Evolutionary conservation across 2,797 vertebrate species (phyloP).

Genomic region (Platyrinchus mystaceus): DNA sequence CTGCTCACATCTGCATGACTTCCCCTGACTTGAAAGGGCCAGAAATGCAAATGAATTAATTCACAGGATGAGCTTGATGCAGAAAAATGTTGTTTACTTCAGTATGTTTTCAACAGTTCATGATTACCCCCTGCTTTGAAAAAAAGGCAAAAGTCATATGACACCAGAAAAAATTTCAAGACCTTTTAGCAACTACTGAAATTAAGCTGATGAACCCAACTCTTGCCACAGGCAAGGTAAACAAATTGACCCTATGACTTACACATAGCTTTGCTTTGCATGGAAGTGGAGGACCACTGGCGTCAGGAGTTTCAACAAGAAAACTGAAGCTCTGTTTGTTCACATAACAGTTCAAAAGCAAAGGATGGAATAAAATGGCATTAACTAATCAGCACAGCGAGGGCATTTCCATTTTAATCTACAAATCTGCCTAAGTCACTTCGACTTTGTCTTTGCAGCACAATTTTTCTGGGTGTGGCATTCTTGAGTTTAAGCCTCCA

Average conservation of each 20-base stretch:
- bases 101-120: constrained; percentile 42
- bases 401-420: not conserved
- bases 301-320: constrained; percentile 3
- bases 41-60: constrained; percentile 62
- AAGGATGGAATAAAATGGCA: not conserved
- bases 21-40: constrained; percentile 28
- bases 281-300: not conserved
- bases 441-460: not conserved
- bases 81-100: constrained; percentile 52
- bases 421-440: not conserved
- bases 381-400: not conserved
- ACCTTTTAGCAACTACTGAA: constrained; percentile 30
- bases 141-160: constrained; percentile 4
- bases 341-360: constrained; percentile 12
- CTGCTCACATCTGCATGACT: constrained; percentile 17
- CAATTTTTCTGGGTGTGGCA: not conserved
- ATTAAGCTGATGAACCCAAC: constrained; percentile 44
- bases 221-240: constrained; percentile 55
- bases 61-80: constrained; percentile 34
- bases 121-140: constrained; percentile 4
- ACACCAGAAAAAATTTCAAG: constrained; percentile 8
- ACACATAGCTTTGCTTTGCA: not conserved
- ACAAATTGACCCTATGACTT: constrained; percentile 57
- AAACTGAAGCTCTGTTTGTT: constrained; percentile 39
- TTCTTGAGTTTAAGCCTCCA: not conserved